Base-by-base conservation (phyloP, 1,140 invertebrate species). In the Drosophila rhopaloa region DNA sequence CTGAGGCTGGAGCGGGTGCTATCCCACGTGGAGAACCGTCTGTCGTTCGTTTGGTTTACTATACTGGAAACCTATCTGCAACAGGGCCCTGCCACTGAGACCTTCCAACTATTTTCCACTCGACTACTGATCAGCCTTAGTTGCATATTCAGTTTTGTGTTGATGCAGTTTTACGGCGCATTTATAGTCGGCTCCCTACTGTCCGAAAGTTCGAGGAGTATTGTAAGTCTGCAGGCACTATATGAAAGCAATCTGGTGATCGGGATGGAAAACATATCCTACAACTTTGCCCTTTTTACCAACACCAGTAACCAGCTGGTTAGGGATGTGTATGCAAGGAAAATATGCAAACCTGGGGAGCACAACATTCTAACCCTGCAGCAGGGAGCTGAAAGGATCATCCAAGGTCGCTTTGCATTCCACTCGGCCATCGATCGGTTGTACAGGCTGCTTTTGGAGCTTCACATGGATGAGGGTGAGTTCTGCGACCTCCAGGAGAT, bases 161-260 rank as follows among this genome's bases (percentile, higher is more conserved):
- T 94, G 11, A 94, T 93, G 91, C 94, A 95, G 76, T 95, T 95
- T 73, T 95, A 95, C 88, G 94, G 94, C 0, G 95, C 94, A 4
- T 94, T 93, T 77, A 94, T 95, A 67, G 95, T 95, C 2, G 94
- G 94, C 8, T 94, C 93, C 3, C 84, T 95, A n/a, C 85, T 95
- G 6, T 93, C 94, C n/a, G 93, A 94, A 35, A 93, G 93, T 37
- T 93, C 93, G 5, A 92, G 92, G 37, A 94, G 92, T 40, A 94
- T 95, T 14, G 93, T 93, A 5, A 94, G 84, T 7, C 14, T 95
- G 0, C 65, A 84, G 35, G 93, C 94, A 76, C 81, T 95, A 6
- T 75, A 92, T 2, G 84, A 94, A 4, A 95, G 94, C 74, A 91
- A 92, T n/a, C 76, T 95, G 19, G 91, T 92, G 27, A 81, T 94